Evolutionary conservation across 2,797 vertebrate species (phyloP), one percentile per base, ranked within the genome.

Genomic region (Melanotaenia maccullochi): DNA sequence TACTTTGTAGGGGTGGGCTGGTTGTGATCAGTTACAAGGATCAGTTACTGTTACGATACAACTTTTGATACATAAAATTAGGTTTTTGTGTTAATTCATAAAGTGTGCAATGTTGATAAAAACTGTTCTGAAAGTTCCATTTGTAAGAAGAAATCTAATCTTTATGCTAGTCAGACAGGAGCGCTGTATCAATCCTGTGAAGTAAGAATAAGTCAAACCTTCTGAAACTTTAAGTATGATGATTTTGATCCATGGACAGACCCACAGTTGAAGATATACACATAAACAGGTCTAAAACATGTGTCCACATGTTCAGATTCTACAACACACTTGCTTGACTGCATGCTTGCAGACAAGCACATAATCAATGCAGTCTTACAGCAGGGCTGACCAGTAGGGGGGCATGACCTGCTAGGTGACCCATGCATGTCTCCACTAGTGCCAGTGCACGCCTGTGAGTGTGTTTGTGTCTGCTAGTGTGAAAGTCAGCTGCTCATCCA

Each of bases 341-440:
- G 86, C 83, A 76, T 85, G 75, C 83, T 82, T 79, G 71, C 79
- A 90, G 90, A 89, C 82, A 77, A 85, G 74, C 86, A 88, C 74
- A 85, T 87, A 92, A 93, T 93, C 92, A 92, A 90, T 91, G 85
- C 87, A 68, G 68, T 85, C 83, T 83, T 87, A 85, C 85, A 87
- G 91, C 86, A 87, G 83, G 89, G 75, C 74, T 87, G 86, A 86
- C 89, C 91, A 89, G 92, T 85, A 71, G 92, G 90, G 79, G 86
- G 82, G 83, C 87, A 80, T 88, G 90, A 91, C 88, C 90, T 92
- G 89, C 88, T 91, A 92, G 90, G 89, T 93, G 92, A 94, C 90
- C 90, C 92, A 89, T 85, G 87, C 80, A 88, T 83, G 85, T 84
- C 90, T 91, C 82, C 83, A 87, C 86, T 79, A 68, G 83, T 83